phyloP scores from a whole-genome alignment of 2,888 invertebrate genomes.

The Drosophila lutescens region DNA sequence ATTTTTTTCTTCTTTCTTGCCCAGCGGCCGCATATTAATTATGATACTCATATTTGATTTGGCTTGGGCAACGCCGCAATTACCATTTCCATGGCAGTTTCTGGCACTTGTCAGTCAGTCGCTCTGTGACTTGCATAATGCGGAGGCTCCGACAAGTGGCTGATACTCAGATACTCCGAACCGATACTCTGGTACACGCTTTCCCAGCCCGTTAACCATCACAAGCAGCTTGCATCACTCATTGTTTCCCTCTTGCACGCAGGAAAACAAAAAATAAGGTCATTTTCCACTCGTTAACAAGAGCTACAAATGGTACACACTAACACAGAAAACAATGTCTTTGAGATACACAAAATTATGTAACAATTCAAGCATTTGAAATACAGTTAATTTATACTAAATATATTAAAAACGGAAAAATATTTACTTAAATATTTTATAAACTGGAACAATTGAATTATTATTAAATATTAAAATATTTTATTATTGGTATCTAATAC shows the following conservation, averaged over 20 bases:
- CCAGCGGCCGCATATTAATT: constrained; percentile 64
- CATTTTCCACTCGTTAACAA: constrained; percentile 3
- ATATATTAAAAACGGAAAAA: too few species aligned
- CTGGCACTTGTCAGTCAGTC: constrained; percentile 41
- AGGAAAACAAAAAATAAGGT: constrained; percentile 12
- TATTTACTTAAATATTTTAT: too few species aligned
- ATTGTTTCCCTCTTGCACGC: constrained; percentile 18
- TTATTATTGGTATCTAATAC: too few species aligned
- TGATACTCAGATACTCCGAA: constrained; percentile 9
- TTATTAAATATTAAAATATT: too few species aligned
- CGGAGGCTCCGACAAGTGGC: constrained; percentile 47
- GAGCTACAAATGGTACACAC: background rate
- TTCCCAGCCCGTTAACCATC: constrained; percentile 48
- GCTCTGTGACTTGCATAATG: constrained; percentile 51
- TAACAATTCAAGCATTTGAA: too few species aligned
- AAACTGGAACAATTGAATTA: too few species aligned
- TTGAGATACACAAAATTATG: background rate
- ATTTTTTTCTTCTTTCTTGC: constrained; percentile 11
- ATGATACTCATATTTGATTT: constrained; percentile 54
- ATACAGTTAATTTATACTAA: too few species aligned
- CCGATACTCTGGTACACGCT: constrained; percentile 28
- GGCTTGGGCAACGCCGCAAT: constrained; percentile 44
- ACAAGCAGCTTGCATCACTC: constrained; percentile 47
- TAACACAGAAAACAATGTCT: background rate
- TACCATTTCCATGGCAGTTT: constrained; percentile 38